phyloP scores from a whole-genome alignment of 53 echinoderm and acorn worm genomes.

The Paracentrotus lividus region DNA sequence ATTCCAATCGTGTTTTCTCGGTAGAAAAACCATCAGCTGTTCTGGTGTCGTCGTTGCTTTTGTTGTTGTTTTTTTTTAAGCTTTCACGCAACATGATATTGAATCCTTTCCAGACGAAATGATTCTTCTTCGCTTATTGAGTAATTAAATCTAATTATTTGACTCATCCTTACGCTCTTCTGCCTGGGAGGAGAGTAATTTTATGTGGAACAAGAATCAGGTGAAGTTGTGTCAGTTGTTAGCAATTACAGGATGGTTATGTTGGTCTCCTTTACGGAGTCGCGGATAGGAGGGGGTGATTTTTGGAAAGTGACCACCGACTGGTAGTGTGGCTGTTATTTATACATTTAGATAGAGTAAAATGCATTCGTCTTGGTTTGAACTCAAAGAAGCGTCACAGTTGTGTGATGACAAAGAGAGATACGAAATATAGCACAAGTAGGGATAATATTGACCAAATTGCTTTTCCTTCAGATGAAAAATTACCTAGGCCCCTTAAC shows the following conservation, averaged over 20 bases:
- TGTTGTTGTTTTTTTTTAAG: too few relatives aligned
- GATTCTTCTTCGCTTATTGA: conserved; percentile 1
- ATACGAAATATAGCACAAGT: too few relatives aligned
- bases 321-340: background rate
- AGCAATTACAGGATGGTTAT: background rate
- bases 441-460: too few relatives aligned
- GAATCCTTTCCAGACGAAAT: background rate
- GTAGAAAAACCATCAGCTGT: background rate
- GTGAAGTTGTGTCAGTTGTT: conserved; percentile 2
- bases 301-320: conserved; percentile 16
- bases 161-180: background rate
- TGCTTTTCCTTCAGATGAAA: too few relatives aligned
- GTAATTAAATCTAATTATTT: background rate
- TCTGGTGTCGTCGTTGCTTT: too few relatives aligned
- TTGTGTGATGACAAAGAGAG: too few relatives aligned
- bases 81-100: background rate
- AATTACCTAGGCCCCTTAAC: too few relatives aligned
- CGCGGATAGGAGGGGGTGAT: background rate
- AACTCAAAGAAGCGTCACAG: background rate
- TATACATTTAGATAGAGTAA: background rate
- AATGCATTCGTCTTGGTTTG: background rate
- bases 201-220: background rate
- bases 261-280: background rate
- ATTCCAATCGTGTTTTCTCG: background rate
- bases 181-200: background rate